Conservation (phyloP, 2,113 vertebrate genomes). For the Lepus europaeus region DNA sequence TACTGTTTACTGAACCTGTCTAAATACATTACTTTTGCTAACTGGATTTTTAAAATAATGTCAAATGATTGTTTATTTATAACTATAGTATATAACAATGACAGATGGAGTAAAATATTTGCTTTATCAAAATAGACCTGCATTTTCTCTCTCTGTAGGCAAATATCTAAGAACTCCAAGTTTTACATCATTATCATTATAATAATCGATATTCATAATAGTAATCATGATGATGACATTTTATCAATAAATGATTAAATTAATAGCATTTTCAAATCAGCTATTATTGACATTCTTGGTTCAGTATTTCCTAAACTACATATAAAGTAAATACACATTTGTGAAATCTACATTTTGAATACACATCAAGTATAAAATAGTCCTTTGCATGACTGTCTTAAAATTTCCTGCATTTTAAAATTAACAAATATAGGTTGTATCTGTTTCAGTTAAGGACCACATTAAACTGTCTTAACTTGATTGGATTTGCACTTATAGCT, state of each 20-base stretch:
- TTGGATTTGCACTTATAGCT: background rate
- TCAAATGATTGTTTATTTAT: background rate
- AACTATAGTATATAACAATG: background rate
- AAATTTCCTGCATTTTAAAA: slow-evolving; percentile 20
- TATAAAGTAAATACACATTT: background rate
- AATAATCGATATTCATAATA: background rate
- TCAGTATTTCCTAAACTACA: background rate
- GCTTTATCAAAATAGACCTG: background rate
- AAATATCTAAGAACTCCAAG: background rate
- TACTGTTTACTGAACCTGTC: background rate
- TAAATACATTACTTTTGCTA: background rate
- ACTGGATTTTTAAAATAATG: background rate
- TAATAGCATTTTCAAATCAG: background rate
- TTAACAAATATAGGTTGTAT: background rate
- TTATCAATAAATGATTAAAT: background rate
- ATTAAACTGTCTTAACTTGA: background rate
- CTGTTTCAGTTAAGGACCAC: background rate
- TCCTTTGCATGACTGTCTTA: background rate
- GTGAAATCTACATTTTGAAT: background rate
- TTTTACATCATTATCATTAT: background rate
- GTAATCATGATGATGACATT: background rate
- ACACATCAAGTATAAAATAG: background rate
- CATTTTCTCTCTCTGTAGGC: background rate
- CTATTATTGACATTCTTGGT: background rate
- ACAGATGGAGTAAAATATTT: background rate